A percentile compares a stretch with the other conserved stretches of the same genome.
Conservation (phyloP, 2,888 invertebrate genomes). For the Trachelus troglodyta region DNA sequence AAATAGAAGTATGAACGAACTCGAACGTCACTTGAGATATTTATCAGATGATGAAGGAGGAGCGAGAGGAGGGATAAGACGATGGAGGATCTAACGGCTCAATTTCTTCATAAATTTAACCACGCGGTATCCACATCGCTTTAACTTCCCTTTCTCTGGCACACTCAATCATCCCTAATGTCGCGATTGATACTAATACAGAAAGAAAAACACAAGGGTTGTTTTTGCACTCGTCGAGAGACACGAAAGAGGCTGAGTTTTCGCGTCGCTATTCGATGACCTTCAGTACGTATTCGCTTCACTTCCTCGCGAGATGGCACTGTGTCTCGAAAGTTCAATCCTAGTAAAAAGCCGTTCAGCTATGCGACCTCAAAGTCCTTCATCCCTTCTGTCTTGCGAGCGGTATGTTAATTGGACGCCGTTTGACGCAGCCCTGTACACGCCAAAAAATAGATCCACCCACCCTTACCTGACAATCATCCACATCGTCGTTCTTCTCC, state of each 20-base stretch:
- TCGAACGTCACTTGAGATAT: not conserved
- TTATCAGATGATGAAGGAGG: not conserved
- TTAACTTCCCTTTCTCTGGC: not conserved
- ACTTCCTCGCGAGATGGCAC: not conserved
- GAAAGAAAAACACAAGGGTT: not conserved
- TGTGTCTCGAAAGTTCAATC: not conserved
- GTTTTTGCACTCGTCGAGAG: not conserved
- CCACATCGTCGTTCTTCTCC: not conserved
- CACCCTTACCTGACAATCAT: not conserved
- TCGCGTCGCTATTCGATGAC: not conserved
- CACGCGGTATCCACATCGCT: not conserved
- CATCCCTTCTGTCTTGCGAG: not conserved
- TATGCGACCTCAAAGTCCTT: not conserved
- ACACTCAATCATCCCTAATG: not conserved
- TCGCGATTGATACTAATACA: not conserved
- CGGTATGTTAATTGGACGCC: not conserved
- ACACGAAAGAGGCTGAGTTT: not conserved
- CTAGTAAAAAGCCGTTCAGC: not conserved
- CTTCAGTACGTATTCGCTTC: not conserved
- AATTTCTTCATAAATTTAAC: not conserved
- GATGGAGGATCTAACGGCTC: not conserved
- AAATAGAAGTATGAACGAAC: not conserved
- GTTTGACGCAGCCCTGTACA: not conserved
- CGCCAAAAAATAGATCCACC: not conserved
- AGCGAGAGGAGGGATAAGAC: not conserved